phyloP scores from a whole-genome alignment of 2,797 vertebrate genomes.

The Sphaeramia orbicularis region DNA sequence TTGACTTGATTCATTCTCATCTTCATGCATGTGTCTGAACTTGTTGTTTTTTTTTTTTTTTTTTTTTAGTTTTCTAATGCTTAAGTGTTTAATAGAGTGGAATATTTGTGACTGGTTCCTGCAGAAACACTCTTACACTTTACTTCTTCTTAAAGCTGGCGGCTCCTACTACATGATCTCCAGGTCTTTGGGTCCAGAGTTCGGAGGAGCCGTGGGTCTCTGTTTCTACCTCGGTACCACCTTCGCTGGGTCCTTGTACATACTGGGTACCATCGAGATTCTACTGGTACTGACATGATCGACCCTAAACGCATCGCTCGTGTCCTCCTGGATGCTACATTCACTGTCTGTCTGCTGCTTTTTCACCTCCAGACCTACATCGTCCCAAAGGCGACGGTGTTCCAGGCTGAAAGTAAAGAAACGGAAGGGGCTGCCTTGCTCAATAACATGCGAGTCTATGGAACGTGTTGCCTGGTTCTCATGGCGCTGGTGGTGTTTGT shows the following conservation, averaged over 20 bases:
- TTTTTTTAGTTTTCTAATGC: too few relatives aligned
- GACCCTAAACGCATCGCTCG: not conserved
- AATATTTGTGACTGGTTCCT: too few relatives aligned
- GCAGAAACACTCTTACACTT: not conserved
- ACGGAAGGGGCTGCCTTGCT: conserved; percentile 59
- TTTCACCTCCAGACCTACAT: conserved; percentile 89
- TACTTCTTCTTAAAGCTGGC: conserved; percentile 85
- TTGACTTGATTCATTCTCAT: too few relatives aligned
- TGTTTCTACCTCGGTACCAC: conserved; percentile 97
- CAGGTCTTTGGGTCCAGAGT: conserved; percentile 94
- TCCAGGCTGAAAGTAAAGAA: conserved; percentile 61
- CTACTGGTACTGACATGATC: conserved; percentile 85
- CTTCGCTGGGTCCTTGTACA: conserved; percentile 96
- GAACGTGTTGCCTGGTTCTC: conserved; percentile 89
- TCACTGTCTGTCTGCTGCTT: not conserved
- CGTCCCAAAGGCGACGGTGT: conserved; percentile 85
- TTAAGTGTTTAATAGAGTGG: too few relatives aligned
- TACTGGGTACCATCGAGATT: conserved; percentile 96
- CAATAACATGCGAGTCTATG: conserved; percentile 93
- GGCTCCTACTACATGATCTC: conserved; percentile 99
- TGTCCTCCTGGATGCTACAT: not conserved
- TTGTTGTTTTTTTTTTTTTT: too few relatives aligned
- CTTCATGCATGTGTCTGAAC: too few relatives aligned
- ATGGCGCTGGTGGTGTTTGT: conserved; percentile 96
- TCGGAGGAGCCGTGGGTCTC: conserved; percentile 95